Evolutionary conservation across 2,888 invertebrate species (phyloP).

Genomic region (Lampropteryx suffumata): DNA sequence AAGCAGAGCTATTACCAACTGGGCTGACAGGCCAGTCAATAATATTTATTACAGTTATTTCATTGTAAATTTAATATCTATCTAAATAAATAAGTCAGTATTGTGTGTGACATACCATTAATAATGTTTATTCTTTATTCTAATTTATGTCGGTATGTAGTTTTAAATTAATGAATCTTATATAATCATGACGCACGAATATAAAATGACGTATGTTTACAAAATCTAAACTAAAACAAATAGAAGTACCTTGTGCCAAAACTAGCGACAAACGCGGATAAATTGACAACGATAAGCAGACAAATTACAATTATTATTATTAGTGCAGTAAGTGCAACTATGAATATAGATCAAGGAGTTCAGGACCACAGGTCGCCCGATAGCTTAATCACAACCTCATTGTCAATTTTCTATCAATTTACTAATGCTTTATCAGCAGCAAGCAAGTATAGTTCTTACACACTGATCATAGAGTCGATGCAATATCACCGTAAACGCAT

Average conservation of each 20-base stretch:
- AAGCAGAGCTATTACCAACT: too few relatives aligned
- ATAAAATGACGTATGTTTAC: too few relatives aligned
- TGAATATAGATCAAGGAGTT: slow-evolving; percentile 25
- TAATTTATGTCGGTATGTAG: too few relatives aligned
- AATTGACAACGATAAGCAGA: background rate
- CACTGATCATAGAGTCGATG: slow-evolving; percentile 25
- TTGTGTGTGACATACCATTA: too few relatives aligned
- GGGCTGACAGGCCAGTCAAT: too few relatives aligned
- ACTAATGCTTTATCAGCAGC: slow-evolving; percentile 25
- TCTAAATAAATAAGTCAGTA: too few relatives aligned
- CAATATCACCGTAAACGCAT: slow-evolving; percentile 36
- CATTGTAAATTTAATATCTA: too few relatives aligned
- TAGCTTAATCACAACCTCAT: slow-evolving; percentile 47
- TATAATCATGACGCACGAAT: too few relatives aligned
- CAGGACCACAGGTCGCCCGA: slow-evolving; percentile 46
- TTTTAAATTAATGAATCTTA: too few relatives aligned
- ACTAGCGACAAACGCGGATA: background rate
- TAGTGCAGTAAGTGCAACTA: slow-evolving; percentile 29
- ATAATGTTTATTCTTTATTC: too few relatives aligned
- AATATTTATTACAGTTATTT: too few relatives aligned
- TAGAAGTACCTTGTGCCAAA: background rate
- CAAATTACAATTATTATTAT: slow-evolving; percentile 8
- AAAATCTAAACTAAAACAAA: slow-evolving; percentile 13
- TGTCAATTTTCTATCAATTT: slow-evolving; percentile 48
- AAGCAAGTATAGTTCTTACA: slow-evolving; percentile 37